These are phyloP conservation scores for Neotragus moschatus DNA, from an alignment of 2,113 vertebrate species.

Conservation along the genomic window DNA sequence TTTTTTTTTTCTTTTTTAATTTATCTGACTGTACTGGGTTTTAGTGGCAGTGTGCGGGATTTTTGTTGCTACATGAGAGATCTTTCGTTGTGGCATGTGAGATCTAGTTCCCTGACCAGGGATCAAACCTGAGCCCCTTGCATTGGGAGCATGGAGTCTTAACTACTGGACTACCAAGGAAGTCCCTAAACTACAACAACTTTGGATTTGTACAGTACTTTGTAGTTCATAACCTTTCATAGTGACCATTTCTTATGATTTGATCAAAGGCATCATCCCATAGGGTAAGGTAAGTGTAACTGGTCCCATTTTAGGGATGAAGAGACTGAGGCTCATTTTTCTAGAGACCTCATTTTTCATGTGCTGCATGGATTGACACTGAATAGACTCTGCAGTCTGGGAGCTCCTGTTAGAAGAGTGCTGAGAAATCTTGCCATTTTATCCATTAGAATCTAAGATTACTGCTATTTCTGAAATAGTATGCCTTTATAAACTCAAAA, in stretches of 20 bases:
- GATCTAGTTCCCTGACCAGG: background rate
- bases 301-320: background rate
- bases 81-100: background rate
- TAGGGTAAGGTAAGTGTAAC: background rate
- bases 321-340: slow-evolving; percentile 14
- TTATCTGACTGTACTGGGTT: background rate
- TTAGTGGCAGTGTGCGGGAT: background rate
- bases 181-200: background rate
- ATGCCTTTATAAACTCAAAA: background rate
- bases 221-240: background rate
- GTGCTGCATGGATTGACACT: background rate
- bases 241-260: background rate
- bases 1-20: background rate
- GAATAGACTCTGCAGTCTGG: background rate
- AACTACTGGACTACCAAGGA: background rate
- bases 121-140: background rate
- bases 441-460: background rate
- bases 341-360: background rate
- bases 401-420: background rate
- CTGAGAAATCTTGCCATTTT: background rate
- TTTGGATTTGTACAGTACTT: background rate
- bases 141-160: background rate
- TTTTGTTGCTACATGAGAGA: background rate
- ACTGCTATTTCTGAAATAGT: background rate
- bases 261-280: background rate